Evolutionary conservation across 2,888 invertebrate species (phyloP), one percentile per base, ranked within the genome.

Genomic region (Lymantria dispar): DNA sequence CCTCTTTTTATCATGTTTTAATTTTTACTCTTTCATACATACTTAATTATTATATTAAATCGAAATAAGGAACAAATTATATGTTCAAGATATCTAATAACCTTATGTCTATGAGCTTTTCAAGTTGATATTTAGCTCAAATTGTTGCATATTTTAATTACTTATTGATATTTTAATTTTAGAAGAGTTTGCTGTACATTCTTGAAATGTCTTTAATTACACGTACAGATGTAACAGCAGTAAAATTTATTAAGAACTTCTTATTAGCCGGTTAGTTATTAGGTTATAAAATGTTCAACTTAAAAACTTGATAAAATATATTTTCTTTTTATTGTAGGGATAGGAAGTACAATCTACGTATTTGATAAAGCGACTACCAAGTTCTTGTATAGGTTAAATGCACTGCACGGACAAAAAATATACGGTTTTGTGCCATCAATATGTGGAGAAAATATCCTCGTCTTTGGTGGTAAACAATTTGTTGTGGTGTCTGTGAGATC

Each of bases 391-490:
- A 74, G 66, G 59, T 47, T 81, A 30, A 40, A 58, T 11, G 73
- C 72, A 29, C 72, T 91, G 46, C 66, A 85, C 8, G 92, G 92
- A 0, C 92, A 93, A 66, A 93, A 93, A 79, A 91, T 94, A 55
- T 92, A 93, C 76, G 93, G 94, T 37, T 88, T 94, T 58, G 77
- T 86, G 22, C 66, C 78, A 13, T 78, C 78, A 43, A 59, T 73
- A 41, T 58, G 59, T 47, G 59, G 62, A 7, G 62, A 70, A 5
- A 70, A 82, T 60, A 59, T 93, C n/a, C 67, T 93, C 8, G 73
- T 93, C 42, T 93, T 88, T 78, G 94, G 94, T 11, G 94, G 93
- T 12, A 93, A 92, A 76, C 87, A 92, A 64, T 87, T 93, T 42
- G 85, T 87, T 48, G 60, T 89, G 5, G 61, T 76, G 9, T 48